Conservation (phyloP, 2,797 vertebrate species). For the Gastrophryne carolinensis region DNA sequence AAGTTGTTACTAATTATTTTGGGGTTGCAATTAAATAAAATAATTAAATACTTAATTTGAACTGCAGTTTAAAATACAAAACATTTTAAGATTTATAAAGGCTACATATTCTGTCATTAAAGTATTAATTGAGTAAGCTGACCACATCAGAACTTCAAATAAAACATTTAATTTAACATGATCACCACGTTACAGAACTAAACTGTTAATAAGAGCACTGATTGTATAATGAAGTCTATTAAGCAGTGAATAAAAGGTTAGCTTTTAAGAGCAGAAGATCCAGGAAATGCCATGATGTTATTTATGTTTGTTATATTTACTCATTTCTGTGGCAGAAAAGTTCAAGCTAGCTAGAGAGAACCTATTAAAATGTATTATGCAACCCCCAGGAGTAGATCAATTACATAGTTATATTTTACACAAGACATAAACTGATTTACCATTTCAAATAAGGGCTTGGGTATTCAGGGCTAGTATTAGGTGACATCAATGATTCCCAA, state of each 20-base stretch:
- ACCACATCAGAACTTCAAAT: slow-evolving; percentile 11
- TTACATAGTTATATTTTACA: neutral
- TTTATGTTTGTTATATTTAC: slow-evolving; percentile 21
- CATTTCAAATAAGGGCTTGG: neutral
- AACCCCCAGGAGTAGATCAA: neutral
- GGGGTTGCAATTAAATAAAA: too few species aligned
- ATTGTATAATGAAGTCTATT: slow-evolving; percentile 14
- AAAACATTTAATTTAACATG: neutral
- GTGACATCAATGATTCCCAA: too few species aligned
- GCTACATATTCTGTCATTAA: neutral
- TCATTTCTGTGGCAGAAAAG: neutral
- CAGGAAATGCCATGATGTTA: slow-evolving; percentile 34
- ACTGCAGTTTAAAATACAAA: neutral
- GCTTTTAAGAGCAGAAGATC: slow-evolving; percentile 18
- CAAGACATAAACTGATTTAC: neutral
- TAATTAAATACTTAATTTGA: too few species aligned
- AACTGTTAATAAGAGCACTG: slow-evolving; percentile 9
- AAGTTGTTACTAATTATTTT: too few species aligned
- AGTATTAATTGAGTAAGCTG: neutral
- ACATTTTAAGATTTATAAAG: neutral
- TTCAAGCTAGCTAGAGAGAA: slow-evolving; percentile 1
- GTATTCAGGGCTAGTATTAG: too few species aligned
- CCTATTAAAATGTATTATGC: slow-evolving; percentile 11
- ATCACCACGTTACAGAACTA: neutral
- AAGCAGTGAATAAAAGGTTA: slow-evolving; percentile 32